A percentile compares a stretch with the other conserved stretches of the same genome.
Conservation (phyloP, 2,113 vertebrate genomes). For the Esox niger region DNA sequence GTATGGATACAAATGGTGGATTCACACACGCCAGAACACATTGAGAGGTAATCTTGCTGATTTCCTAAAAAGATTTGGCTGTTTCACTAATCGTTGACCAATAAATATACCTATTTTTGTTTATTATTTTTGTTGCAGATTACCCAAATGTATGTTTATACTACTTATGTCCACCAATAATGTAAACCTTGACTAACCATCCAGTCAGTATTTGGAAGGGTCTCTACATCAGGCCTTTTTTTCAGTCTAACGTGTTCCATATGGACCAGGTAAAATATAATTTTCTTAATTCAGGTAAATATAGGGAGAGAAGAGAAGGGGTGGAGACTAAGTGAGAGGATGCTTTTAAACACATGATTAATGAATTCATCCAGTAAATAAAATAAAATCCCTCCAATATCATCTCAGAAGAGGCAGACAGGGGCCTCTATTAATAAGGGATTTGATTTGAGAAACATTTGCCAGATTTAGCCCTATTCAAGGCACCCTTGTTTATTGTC, state of each 20-base stretch:
- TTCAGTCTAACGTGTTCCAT: constrained; percentile 64
- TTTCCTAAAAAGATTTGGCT: neutral
- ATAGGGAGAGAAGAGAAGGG: constrained; percentile 37
- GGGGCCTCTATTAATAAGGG: constrained; percentile 70
- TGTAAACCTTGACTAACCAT: too few species aligned
- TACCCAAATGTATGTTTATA: neutral
- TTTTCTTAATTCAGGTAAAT: constrained; percentile 62
- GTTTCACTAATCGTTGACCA: neutral
- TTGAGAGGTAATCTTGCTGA: neutral
- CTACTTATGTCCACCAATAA: neutral
- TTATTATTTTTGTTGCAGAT: neutral
- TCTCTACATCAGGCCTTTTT: constrained; percentile 71
- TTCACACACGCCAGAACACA: neutral
- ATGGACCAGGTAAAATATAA: constrained; percentile 72
- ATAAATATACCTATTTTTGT: neutral
- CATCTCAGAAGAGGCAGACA: constrained; percentile 66
- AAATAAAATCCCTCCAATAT: constrained; percentile 63
- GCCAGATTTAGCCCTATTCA: constrained; percentile 73
- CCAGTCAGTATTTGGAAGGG: constrained; percentile 12
- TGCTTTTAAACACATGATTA: constrained; percentile 77
- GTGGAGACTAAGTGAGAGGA: constrained; percentile 49
- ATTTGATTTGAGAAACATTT: constrained; percentile 72
- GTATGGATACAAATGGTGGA: neutral
- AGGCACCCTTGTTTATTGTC: constrained; percentile 75
- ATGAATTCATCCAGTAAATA: constrained; percentile 72